Evolutionary conservation across 2,888 invertebrate genomes (phyloP).

Genomic region (Yponomeuta plumbellus): DNA sequence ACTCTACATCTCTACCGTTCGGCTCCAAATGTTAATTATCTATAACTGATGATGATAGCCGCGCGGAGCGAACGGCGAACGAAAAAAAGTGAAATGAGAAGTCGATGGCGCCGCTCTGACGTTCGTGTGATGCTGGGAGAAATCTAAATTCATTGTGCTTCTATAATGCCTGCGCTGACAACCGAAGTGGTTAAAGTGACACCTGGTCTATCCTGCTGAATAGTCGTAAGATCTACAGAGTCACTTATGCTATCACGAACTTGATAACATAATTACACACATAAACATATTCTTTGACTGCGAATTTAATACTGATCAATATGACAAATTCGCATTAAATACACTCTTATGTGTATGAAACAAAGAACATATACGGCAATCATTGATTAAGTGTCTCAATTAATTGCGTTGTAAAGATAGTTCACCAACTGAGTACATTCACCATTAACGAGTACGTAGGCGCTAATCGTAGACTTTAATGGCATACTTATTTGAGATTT

Average conservation of each 20-base stretch:
- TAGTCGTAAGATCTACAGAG: not conserved
- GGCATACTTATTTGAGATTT: too few species aligned
- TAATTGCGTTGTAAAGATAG: too few species aligned
- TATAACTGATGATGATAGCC: slow-evolving; percentile 40
- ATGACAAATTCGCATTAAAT: too few species aligned
- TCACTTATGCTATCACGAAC: not conserved
- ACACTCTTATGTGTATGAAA: too few species aligned
- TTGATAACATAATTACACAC: not conserved
- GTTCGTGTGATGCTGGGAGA: slow-evolving; percentile 46
- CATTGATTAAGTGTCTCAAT: too few species aligned
- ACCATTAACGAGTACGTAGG: too few species aligned
- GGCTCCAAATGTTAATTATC: slow-evolving; percentile 44
- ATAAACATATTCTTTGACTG: too few species aligned
- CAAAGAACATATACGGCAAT: too few species aligned
- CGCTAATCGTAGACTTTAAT: too few species aligned
- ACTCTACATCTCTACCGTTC: slow-evolving; percentile 31
- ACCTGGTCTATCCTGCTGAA: slow-evolving; percentile 21
- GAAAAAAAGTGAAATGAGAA: slow-evolving; percentile 71
- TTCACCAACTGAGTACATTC: too few species aligned
- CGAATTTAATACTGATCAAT: too few species aligned
- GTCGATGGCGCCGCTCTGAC: slow-evolving; percentile 38
- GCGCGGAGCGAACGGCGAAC: slow-evolving; percentile 53
- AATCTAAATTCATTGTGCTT: slow-evolving; percentile 52
- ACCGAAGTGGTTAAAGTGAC: slow-evolving; percentile 19
- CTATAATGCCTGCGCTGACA: slow-evolving; percentile 2